A percentile compares a stretch with the other conserved stretches of the same genome.
phyloP scores from a whole-genome alignment of 2,113 vertebrate genomes.

The Ciconia boyciana region DNA sequence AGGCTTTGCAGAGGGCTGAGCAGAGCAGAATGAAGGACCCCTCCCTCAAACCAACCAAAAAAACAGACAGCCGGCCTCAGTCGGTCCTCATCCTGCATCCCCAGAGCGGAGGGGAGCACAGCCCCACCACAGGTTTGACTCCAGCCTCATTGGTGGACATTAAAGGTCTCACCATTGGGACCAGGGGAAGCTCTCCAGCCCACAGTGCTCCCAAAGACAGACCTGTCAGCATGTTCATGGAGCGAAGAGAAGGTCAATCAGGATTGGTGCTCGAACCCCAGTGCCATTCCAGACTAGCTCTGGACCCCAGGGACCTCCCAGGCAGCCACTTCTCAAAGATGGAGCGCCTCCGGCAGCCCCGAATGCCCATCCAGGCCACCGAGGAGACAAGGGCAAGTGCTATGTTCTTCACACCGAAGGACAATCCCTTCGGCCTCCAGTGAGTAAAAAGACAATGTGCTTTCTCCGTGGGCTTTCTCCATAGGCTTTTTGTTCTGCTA shows the following conservation, averaged over 20 bases:
- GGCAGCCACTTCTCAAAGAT: conserved; percentile 57
- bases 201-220: conserved; percentile 62
- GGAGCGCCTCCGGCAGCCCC: conserved; percentile 59
- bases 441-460: conserved; percentile 70
- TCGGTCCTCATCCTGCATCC: conserved; percentile 54
- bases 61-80: conserved; percentile 39
- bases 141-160: conserved; percentile 17
- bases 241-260: conserved; percentile 50
- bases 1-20: conserved; percentile 78
- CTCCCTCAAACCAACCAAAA: conserved; percentile 37
- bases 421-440: conserved; percentile 76
- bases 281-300: conserved; percentile 74
- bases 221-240: conserved; percentile 69
- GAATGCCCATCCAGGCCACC: conserved; percentile 53
- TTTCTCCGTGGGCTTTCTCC: background rate
- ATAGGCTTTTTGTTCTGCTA: background rate
- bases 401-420: conserved; percentile 89
- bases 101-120: conserved; percentile 67
- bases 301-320: conserved; percentile 69
- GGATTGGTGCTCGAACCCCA: conserved; percentile 53
- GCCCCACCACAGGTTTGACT: background rate
- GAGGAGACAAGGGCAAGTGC: conserved; percentile 66
- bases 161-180: conserved; percentile 51
- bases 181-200: conserved; percentile 57
- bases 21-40: conserved; percentile 67